Percentiles rank a stretch among this genome's conserved stretches.
Evolutionary conservation across 1,140 invertebrate species (phyloP).

Genomic region (Caenorhabditis inopinata): DNA sequence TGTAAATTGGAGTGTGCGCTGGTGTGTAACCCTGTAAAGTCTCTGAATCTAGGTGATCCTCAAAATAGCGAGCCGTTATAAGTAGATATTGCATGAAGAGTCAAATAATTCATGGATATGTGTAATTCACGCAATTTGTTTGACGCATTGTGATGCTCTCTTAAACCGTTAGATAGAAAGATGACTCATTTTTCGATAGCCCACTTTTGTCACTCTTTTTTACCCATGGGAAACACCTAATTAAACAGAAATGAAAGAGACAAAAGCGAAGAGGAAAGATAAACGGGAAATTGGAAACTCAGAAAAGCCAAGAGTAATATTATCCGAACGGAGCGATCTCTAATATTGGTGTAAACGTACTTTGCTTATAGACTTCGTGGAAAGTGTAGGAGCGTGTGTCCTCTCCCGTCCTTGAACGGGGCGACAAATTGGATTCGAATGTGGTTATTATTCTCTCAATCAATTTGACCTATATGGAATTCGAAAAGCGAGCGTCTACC

Average conservation of each 20-base stretch:
- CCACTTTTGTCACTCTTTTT: not conserved
- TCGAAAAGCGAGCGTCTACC: not conserved
- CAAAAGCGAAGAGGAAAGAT: not conserved
- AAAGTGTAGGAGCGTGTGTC: not conserved
- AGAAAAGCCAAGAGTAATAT: slow-evolving; percentile 11
- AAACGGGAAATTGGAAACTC: not conserved
- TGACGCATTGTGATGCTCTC: too few relatives aligned
- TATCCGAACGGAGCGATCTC: not conserved
- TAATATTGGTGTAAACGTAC: too few relatives aligned
- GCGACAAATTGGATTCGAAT: slow-evolving; percentile 8
- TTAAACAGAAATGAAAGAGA: slow-evolving; percentile 13
- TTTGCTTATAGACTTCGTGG: not conserved
- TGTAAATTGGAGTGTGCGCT: too few relatives aligned
- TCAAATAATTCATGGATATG: too few relatives aligned
- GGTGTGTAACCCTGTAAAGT: too few relatives aligned
- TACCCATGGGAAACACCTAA: slow-evolving; percentile 22
- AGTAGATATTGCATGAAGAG: too few relatives aligned
- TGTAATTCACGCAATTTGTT: too few relatives aligned
- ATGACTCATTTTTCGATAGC: slow-evolving; percentile 11
- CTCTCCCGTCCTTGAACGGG: not conserved
- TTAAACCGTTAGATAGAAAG: too few relatives aligned
- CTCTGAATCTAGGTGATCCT: too few relatives aligned
- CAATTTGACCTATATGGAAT: not conserved
- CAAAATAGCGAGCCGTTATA: too few relatives aligned
- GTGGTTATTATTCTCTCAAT: slow-evolving; percentile 26